phyloP scores from a whole-genome alignment of 2,797 vertebrate genomes.

The Sylvia borin region DNA sequence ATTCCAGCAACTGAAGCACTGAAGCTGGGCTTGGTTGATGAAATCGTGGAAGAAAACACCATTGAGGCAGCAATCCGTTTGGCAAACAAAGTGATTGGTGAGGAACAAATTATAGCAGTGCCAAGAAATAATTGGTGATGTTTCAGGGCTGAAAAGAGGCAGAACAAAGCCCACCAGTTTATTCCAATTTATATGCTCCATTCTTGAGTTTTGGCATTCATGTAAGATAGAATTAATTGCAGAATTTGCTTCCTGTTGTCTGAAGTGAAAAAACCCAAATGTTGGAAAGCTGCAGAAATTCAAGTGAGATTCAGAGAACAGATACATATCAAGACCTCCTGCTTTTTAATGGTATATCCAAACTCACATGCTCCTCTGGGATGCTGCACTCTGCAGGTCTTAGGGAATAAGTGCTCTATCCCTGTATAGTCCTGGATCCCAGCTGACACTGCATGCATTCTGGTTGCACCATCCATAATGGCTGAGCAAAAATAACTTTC shows the following conservation, averaged over 20 bases:
- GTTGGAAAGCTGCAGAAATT: constrained; percentile 1
- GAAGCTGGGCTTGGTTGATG: constrained; percentile 88
- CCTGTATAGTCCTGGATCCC: not conserved
- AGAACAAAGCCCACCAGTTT: constrained; percentile 23
- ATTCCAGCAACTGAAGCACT: constrained; percentile 85
- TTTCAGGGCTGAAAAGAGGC: not conserved
- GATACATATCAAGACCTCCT: not conserved
- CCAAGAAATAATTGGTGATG: constrained; percentile 2
- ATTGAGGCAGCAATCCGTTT: constrained; percentile 83
- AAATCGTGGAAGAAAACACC: constrained; percentile 80
- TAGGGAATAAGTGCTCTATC: not conserved
- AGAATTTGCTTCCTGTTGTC: not conserved
- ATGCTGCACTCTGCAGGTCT: not conserved
- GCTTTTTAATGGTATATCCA: not conserved
- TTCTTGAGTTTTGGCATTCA: constrained; percentile 29
- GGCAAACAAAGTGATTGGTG: constrained; percentile 84
- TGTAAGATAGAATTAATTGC: not conserved
- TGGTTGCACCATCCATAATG: not conserved
- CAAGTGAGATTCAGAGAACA: not conserved
- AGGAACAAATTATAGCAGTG: constrained; percentile 46
- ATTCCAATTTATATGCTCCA: not conserved
- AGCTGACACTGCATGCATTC: not conserved
- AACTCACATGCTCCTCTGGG: not conserved
- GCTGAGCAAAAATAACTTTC: not conserved
- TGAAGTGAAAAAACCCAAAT: not conserved